Evolutionary conservation across 2,888 invertebrate genomes (phyloP), one percentile per base, ranked within the genome.

Genomic region (Zhengitettix transpicula): DNA sequence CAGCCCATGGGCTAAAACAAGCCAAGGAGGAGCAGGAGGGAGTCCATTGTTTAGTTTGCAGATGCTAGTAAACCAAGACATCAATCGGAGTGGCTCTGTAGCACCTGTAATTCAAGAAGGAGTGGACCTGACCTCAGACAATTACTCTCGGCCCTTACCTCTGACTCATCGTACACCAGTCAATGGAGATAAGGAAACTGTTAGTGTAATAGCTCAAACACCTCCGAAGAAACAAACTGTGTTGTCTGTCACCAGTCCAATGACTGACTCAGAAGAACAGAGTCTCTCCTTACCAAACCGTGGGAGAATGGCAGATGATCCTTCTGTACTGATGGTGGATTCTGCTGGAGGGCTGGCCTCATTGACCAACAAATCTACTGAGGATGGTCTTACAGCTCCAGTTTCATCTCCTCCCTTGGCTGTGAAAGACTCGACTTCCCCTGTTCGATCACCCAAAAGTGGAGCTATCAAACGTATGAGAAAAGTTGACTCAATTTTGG

Each of bases 401-500:
- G 40, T n/a, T 8, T 55, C 55, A 40, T 16, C 52, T 16, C 17
- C 52, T 42, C 57, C 61, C 10, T 17, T 54, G n/a, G 52, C 41
- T 44, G 41, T 53, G 9, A 60, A 60, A 44, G 59, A 57, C 41
- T 12, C 58, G 9, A 56, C 51, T 17, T 60, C 64, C 12, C 64
- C 63, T 15, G 62, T 59, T 14, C 58, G 56, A 3, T 59, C 59
- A 51, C 62, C 61, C 16, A 65, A 63, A 55, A 60, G 60, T 17
- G 60, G 60, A 10, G 44, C 55, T 42, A n/a, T 64, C 17, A 65
- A 65, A 54, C 58, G 64, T 12, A 57, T 55, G 1, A 64, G 62
- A 53, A 65, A 65, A 52, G 74, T 75, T 54, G 75, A 75, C 66
- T 74, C 74, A 2, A 73, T 75, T 40, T 68, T 75, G 63, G 75